Evolutionary conservation across 2,888 invertebrate species (phyloP).

Genomic region (Sisyra nigra): DNA sequence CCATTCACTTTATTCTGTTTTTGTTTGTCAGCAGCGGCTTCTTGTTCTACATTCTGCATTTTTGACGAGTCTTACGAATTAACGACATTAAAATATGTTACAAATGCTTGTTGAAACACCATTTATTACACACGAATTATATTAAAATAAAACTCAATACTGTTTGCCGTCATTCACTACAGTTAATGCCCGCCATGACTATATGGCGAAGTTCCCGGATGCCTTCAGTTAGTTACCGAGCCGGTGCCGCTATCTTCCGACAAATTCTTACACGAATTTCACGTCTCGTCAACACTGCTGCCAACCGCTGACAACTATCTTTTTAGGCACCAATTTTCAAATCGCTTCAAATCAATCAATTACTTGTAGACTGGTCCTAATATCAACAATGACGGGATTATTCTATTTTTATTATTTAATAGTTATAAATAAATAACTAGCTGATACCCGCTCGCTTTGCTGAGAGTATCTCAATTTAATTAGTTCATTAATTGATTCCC

Average conservation of each 20-base stretch:
- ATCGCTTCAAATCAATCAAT: too few relatives aligned
- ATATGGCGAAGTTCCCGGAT: slow-evolving; percentile 56
- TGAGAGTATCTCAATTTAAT: too few relatives aligned
- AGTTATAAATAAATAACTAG: too few relatives aligned
- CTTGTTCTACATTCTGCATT: slow-evolving; percentile 85
- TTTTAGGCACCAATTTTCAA: too few relatives aligned
- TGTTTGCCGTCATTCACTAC: slow-evolving; percentile 41
- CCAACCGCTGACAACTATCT: too few relatives aligned
- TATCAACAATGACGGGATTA: too few relatives aligned
- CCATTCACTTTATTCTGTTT: slow-evolving; percentile 67
- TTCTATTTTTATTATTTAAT: too few relatives aligned
- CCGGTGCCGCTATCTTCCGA: background rate
- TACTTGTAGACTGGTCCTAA: too few relatives aligned
- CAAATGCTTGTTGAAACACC: slow-evolving; percentile 4
- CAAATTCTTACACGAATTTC: background rate
- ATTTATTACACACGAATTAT: background rate
- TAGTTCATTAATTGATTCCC: too few relatives aligned
- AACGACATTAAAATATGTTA: slow-evolving; percentile 28
- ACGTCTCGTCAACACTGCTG: background rate
- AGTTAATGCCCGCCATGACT: slow-evolving; percentile 65
- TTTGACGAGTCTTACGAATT: slow-evolving; percentile 50
- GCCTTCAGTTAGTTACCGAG: slow-evolving; percentile 29
- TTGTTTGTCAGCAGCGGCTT: slow-evolving; percentile 57
- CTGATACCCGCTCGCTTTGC: too few relatives aligned
- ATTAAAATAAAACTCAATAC: slow-evolving; percentile 12